Conservation (phyloP, 1,140 invertebrate species). For the Mesaphorura yosii region DNA sequence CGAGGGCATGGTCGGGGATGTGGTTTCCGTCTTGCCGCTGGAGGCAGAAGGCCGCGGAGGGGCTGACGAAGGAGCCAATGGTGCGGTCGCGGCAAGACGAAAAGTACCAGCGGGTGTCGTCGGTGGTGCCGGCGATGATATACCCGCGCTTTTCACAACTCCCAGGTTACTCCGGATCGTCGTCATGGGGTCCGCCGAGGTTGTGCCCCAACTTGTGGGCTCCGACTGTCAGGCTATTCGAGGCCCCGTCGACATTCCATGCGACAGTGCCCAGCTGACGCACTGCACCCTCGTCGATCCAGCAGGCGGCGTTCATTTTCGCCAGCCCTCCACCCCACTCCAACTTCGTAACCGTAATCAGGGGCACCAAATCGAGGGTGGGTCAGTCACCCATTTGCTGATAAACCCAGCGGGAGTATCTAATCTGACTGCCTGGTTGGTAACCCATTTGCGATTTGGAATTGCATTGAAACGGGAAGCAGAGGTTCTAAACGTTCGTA, state of each 20-base stretch:
- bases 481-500: too few species aligned
- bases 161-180: constrained; percentile 4
- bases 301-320: constrained; percentile 3
- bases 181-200: constrained; percentile 16
- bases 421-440: too few species aligned
- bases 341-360: constrained; percentile 6
- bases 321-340: constrained; percentile 20
- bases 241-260: constrained; percentile 13
- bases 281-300: not conserved
- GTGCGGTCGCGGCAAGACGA: constrained; percentile 11
- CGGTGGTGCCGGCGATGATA: constrained; percentile 13
- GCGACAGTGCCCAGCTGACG: not conserved
- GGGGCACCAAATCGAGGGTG: constrained; percentile 7
- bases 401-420: constrained; percentile 9
- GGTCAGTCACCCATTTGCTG: not conserved
- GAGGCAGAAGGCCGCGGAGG: not conserved
- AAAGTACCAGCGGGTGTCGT: constrained; percentile 8
- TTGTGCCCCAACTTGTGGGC: constrained; percentile 20
- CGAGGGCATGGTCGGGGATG: not conserved
- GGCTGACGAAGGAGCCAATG: constrained; percentile 12
- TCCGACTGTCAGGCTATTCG: constrained; percentile 13
- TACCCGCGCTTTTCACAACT: constrained; percentile 5
- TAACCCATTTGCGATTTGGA: too few species aligned
- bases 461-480: too few species aligned
- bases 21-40: not conserved